phyloP scores from a whole-genome alignment of 1,140 invertebrate genomes.

The Nephotettix cincticeps region DNA sequence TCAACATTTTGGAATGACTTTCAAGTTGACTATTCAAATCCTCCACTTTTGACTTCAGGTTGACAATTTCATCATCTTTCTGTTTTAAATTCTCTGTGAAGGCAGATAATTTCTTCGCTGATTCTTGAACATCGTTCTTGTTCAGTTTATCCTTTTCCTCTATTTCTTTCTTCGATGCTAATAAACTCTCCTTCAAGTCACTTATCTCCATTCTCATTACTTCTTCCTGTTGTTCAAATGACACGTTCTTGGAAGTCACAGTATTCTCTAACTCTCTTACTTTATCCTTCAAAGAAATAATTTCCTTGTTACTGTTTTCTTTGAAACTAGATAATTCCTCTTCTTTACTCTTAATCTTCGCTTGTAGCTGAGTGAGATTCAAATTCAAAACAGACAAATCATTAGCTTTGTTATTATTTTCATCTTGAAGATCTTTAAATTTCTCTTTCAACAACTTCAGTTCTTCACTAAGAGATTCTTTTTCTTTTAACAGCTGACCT shows the following conservation, averaged over 20 bases:
- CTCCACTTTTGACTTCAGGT: constrained; percentile 44
- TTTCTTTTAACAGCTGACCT: constrained; percentile 21
- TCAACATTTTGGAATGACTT: not conserved
- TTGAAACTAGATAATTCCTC: constrained; percentile 15
- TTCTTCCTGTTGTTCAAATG: constrained; percentile 42
- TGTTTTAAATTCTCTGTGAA: constrained; percentile 53
- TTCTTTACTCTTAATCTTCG: constrained; percentile 10
- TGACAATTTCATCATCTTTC: constrained; percentile 47
- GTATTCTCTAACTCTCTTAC: constrained; percentile 28
- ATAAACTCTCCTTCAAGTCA: constrained; percentile 41
- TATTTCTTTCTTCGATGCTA: constrained; percentile 30
- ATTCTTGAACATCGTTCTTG: constrained; percentile 34
- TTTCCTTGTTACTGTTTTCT: constrained; percentile 20
- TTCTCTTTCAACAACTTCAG: not conserved
- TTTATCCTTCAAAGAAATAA: constrained; percentile 35
- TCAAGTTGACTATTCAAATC: constrained; percentile 42
- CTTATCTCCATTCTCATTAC: constrained; percentile 51
- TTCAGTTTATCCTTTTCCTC: constrained; percentile 36
- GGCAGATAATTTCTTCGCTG: constrained; percentile 51
- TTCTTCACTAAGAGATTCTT: not conserved
- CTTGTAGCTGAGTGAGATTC: not conserved
- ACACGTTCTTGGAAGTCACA: not conserved
- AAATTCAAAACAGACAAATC: constrained; percentile 2
- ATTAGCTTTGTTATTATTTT: constrained; percentile 7
- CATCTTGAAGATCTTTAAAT: constrained; percentile 11